Percentiles rank a stretch among this genome's conserved stretches.
Evolutionary conservation across 2,888 invertebrate genomes (phyloP).

Genomic region (Glomeris marginata): DNA sequence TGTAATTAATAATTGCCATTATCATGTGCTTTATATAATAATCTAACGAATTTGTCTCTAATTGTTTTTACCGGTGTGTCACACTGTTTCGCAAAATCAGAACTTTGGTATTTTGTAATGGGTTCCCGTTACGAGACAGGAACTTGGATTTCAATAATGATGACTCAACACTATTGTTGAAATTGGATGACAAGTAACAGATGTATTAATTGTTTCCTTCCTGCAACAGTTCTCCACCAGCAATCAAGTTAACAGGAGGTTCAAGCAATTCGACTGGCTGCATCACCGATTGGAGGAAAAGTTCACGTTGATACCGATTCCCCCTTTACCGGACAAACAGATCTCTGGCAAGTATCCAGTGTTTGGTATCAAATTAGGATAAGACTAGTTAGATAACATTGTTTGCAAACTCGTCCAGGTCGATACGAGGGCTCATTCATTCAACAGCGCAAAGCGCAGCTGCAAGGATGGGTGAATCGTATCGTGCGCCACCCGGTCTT

Average conservation of each 20-base stretch:
- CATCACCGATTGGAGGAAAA: slow-evolving; percentile 87
- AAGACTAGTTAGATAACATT: no score
- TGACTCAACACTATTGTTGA: no score
- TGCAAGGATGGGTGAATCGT: slow-evolving; percentile 93
- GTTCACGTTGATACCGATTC: slow-evolving; percentile 85
- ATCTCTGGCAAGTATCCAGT: slow-evolving; percentile 47
- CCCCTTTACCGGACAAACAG: slow-evolving; percentile 95
- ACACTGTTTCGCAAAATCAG: no score
- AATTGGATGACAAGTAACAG: no score
- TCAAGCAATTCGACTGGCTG: slow-evolving; percentile 99
- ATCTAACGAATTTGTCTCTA: no score
- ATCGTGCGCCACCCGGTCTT: slow-evolving; percentile 93
- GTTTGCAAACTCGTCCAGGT: slow-evolving; percentile 36
- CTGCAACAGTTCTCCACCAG: slow-evolving; percentile 50
- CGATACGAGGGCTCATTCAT: slow-evolving; percentile 95
- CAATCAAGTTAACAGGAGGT: slow-evolving; percentile 71
- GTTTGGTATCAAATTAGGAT: no score
- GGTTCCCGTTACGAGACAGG: no score
- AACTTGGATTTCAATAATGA: no score
- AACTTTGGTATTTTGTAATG: no score
- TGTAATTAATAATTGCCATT: no score
- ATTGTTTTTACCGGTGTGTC: no score
- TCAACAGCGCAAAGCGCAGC: slow-evolving; percentile 78
- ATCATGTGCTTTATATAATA: no score
- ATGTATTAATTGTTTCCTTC: slow-evolving; percentile 20